Conservation (phyloP, 2,797 vertebrate genomes). For the Gymnoscopelus braueri region DNA sequence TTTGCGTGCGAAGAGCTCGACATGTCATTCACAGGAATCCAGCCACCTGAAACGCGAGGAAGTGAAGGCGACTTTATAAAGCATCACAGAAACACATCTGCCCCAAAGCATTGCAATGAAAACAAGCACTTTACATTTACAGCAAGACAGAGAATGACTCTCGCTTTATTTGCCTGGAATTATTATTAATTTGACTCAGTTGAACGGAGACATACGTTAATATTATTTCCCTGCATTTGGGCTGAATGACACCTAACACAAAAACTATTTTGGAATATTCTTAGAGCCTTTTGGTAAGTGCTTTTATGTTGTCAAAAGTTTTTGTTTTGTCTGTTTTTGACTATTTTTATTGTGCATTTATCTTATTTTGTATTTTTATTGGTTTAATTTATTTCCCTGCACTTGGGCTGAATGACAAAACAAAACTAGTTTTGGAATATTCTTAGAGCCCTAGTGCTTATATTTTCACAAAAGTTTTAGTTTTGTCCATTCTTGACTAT, state of each 20-base stretch:
- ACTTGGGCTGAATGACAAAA: slow-evolving; percentile 66
- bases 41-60: slow-evolving; percentile 87
- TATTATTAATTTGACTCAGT: slow-evolving; percentile 48
- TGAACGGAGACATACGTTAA: slow-evolving; percentile 61
- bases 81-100: slow-evolving; percentile 82
- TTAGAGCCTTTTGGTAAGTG: slow-evolving; percentile 69
- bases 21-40: slow-evolving; percentile 88
- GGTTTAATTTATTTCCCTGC: slow-evolving; percentile 40
- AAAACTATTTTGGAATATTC: slow-evolving; percentile 73
- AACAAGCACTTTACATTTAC: slow-evolving; percentile 74
- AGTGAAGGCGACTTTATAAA: slow-evolving; percentile 85
- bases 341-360: background rate
- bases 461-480: background rate
- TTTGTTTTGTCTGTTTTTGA: background rate
- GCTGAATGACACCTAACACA: slow-evolving; percentile 64
- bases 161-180: slow-evolving; percentile 65
- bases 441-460: slow-evolving; percentile 58
- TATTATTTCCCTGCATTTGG: slow-evolving; percentile 40
- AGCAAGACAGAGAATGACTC: slow-evolving; percentile 37
- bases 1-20: slow-evolving; percentile 88
- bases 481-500: background rate
- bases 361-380: background rate
- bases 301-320: background rate
- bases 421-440: slow-evolving; percentile 72
- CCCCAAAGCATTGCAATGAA: slow-evolving; percentile 75